Evolutionary conservation across 2,888 invertebrate species (phyloP).

Genomic region (Heteropelma amictum): DNA sequence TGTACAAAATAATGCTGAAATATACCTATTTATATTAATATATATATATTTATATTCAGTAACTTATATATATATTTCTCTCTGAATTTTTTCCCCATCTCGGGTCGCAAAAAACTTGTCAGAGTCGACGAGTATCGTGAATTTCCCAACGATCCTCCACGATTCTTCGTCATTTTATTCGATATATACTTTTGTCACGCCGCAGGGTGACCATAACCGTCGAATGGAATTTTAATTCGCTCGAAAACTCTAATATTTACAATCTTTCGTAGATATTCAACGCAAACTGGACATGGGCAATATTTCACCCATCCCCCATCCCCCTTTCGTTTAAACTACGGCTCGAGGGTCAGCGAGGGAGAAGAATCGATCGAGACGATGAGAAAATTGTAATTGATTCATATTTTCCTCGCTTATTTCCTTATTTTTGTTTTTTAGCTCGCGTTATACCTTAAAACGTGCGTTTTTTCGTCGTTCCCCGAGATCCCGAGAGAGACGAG

Average conservation of each 20-base stretch:
- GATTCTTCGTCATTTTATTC: constrained; percentile 5
- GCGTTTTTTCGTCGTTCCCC: not conserved
- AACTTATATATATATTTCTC: constrained; percentile 57
- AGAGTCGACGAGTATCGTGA: constrained; percentile 27
- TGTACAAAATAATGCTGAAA: constrained; percentile 76
- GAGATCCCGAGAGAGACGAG: too few relatives aligned
- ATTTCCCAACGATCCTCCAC: not conserved
- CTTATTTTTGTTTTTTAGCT: not conserved
- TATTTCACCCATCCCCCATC: constrained; percentile 22
- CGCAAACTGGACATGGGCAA: too few relatives aligned
- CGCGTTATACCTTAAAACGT: constrained; percentile 8
- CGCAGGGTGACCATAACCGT: not conserved
- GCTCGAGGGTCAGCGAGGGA: constrained; percentile 55
- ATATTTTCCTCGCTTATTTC: constrained; percentile 1
- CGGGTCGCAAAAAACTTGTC: constrained; percentile 26
- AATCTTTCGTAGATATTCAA: constrained; percentile 34
- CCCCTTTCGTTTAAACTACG: constrained; percentile 52
- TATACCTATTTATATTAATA: constrained; percentile 71
- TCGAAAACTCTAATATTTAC: constrained; percentile 50
- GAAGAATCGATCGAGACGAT: constrained; percentile 53
- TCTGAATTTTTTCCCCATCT: constrained; percentile 54
- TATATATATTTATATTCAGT: constrained; percentile 1
- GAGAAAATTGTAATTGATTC: constrained; percentile 27
- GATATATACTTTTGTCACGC: not conserved
- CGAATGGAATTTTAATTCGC: constrained; percentile 1